Evolutionary conservation across 2,888 invertebrate species (phyloP).

Genomic region (Glaucopsyche alexis): DNA sequence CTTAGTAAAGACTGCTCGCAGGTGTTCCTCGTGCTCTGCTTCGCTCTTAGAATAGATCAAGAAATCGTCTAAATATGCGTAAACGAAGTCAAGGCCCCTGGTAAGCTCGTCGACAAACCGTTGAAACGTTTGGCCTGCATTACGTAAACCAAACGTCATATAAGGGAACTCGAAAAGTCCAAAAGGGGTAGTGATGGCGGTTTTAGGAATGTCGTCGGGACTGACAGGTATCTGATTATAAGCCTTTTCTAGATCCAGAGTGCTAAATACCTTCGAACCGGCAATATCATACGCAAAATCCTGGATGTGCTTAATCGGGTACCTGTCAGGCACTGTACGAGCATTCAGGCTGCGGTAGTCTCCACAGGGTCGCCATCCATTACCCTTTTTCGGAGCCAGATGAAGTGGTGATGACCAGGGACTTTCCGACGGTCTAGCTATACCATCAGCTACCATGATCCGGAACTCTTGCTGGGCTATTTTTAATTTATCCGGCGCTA

Average conservation of each 20-base stretch:
- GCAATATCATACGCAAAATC: too few species aligned
- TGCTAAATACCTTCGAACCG: too few species aligned
- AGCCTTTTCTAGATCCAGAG: too few species aligned
- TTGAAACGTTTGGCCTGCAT: too few species aligned
- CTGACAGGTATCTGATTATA: too few species aligned
- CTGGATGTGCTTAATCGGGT: too few species aligned
- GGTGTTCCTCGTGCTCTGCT: constrained; percentile 33
- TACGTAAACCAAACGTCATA: too few species aligned
- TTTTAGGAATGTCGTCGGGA: too few species aligned
- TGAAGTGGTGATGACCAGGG: constrained; percentile 38
- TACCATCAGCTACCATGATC: constrained; percentile 34
- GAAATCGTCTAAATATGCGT: constrained; percentile 50
- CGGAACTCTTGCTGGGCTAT: too few species aligned
- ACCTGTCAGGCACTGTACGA: constrained; percentile 40
- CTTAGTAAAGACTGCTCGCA: constrained; percentile 35
- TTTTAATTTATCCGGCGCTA: constrained; percentile 34
- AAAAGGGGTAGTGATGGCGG: constrained; percentile 47
- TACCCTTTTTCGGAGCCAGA: constrained; percentile 36
- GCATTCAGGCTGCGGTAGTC: constrained; percentile 39
- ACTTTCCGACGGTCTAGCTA: constrained; percentile 33
- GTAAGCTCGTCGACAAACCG: constrained; percentile 49
- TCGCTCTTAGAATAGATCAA: constrained; percentile 40
- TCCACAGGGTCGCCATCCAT: constrained; percentile 38
- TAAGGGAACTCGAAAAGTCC: too few species aligned
- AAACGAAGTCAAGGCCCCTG: constrained; percentile 39